phyloP scores from a whole-genome alignment of 2,797 vertebrate genomes.

The Manis javanica region DNA sequence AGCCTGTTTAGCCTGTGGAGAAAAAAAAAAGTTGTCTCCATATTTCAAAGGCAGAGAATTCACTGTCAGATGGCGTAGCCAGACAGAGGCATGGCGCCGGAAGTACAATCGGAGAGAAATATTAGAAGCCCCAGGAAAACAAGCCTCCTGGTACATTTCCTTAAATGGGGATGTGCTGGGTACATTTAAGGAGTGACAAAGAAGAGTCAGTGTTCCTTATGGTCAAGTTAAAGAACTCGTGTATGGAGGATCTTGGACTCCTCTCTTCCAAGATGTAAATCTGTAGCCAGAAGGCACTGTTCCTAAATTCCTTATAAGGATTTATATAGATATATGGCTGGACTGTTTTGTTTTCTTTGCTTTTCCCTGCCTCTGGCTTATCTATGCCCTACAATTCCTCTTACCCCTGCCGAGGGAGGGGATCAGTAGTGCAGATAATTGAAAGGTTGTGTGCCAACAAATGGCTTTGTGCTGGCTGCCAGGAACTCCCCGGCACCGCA shows the following conservation, averaged over 20 bases:
- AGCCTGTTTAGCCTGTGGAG: not conserved
- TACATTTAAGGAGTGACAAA: not conserved
- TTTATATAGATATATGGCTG: conserved; percentile 50
- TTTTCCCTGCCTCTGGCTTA: conserved; percentile 34
- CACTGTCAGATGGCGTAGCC: not conserved
- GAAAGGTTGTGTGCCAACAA: conserved; percentile 76
- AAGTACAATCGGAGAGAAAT: not conserved
- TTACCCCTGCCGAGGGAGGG: conserved; percentile 72
- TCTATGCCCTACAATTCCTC: conserved; percentile 70
- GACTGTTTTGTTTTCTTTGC: not conserved
- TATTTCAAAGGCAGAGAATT: conserved; percentile 35
- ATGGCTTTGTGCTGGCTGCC: conserved; percentile 67
- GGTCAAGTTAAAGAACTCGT: not conserved
- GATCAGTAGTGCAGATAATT: conserved; percentile 79
- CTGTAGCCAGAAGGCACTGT: not conserved
- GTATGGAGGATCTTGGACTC: not conserved
- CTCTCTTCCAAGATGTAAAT: not conserved
- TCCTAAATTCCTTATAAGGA: conserved; percentile 45
- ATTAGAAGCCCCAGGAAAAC: not conserved
- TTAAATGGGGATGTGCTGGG: not conserved
- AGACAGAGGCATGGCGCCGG: not conserved
- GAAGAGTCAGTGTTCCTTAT: not conserved
- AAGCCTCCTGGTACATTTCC: not conserved
- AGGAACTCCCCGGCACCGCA: conserved; percentile 61
- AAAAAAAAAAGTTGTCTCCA: not conserved